Conservation (phyloP, 2,797 vertebrate species). For the Enteromius anoplus region DNA sequence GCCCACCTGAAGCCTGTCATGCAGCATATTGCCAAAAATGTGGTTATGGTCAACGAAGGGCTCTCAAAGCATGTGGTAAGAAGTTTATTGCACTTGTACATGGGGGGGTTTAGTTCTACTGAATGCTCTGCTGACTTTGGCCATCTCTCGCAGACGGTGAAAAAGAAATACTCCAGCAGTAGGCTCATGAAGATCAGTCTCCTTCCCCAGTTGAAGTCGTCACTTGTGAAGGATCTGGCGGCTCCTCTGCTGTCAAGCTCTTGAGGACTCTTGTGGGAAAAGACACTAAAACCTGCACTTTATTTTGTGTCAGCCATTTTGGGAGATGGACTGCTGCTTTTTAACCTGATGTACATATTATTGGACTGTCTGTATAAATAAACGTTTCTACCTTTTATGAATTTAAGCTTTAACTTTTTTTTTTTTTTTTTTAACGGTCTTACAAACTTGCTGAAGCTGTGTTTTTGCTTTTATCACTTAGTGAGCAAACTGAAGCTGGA, state of each 20-base stretch:
- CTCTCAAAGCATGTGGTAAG: conserved; percentile 74
- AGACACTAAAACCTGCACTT: conserved; percentile 65
- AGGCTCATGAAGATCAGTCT: conserved; percentile 87
- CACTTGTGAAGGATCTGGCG: conserved; percentile 77
- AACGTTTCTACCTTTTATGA: conserved; percentile 12
- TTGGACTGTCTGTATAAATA: conserved; percentile 47
- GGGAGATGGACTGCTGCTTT: conserved; percentile 56
- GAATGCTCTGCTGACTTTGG: not conserved
- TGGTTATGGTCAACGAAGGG: conserved; percentile 71
- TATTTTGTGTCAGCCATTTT: conserved; percentile 55
- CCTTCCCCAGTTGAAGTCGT: conserved; percentile 80
- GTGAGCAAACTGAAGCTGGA: not conserved
- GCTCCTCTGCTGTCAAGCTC: conserved; percentile 64
- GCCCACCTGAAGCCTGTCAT: conserved; percentile 73
- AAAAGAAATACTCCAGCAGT: conserved; percentile 88
- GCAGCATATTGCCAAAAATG: conserved; percentile 79
- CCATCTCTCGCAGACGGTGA: conserved; percentile 79
- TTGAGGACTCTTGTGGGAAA: conserved; percentile 33
- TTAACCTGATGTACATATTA: conserved; percentile 35
- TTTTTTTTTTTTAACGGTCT: not conserved
- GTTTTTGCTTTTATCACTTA: not conserved
- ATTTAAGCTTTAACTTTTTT: too few species aligned
- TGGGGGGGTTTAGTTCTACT: not conserved
- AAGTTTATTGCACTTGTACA: not conserved
- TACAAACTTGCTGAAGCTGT: not conserved